Conservation (phyloP, 2,113 vertebrate species). For the Megaceryle maxima region DNA sequence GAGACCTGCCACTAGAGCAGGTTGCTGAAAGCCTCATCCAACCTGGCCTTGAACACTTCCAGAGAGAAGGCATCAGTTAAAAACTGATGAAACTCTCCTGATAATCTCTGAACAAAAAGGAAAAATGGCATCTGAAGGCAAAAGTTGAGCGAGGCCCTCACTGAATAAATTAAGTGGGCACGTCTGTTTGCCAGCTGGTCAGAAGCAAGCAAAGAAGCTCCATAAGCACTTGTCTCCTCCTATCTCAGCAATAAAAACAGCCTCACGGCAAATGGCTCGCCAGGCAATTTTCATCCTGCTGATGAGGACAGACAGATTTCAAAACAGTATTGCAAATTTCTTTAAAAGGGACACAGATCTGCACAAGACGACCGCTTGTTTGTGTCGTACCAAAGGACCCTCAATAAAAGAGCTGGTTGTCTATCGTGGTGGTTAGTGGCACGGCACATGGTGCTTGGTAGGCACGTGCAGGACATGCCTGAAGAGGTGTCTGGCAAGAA, state of each 20-base stretch:
- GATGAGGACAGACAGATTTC: neutral
- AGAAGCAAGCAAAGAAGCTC: neutral
- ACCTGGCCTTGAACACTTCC: neutral
- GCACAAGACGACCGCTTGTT: rapidly evolving
- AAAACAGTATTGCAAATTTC: neutral
- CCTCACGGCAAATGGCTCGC: neutral
- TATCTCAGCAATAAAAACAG: neutral
- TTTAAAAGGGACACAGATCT: neutral
- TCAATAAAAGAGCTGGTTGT: neutral
- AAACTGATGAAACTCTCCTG: neutral
- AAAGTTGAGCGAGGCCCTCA: neutral
- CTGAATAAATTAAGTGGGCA: neutral
- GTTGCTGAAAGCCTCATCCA: neutral
- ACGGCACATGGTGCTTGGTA: neutral
- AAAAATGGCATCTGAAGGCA: neutral
- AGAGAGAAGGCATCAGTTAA: neutral
- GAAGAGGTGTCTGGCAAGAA: neutral
- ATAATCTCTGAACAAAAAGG: neutral
- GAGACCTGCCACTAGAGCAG: neutral
- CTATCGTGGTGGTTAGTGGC: neutral
- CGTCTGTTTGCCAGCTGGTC: neutral
- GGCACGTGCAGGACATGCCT: neutral
- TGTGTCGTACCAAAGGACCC: rapidly evolving
- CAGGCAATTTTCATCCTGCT: neutral
- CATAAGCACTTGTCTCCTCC: neutral